A percentile compares a stretch with the other conserved stretches of the same genome.
Conservation (phyloP, 2,888 invertebrate species). For the Disparrhopalites patrizii region DNA sequence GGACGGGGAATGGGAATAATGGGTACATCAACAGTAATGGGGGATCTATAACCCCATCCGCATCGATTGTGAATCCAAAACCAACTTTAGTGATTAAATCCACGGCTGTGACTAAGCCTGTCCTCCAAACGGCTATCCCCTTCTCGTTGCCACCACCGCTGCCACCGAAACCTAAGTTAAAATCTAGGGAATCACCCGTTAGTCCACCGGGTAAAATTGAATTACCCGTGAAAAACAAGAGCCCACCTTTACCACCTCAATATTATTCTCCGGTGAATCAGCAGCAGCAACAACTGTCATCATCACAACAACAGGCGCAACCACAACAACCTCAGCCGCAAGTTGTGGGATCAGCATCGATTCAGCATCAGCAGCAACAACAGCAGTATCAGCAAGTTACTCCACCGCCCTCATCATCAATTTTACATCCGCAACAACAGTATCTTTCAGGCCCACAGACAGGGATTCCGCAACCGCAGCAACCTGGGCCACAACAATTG, state of each 20-base stretch:
- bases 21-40: neutral
- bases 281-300: neutral
- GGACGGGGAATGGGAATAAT: neutral
- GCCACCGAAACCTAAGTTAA: conserved; percentile 49
- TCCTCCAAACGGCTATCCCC: conserved; percentile 67
- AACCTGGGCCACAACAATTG: neutral
- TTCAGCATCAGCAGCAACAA: conserved; percentile 9
- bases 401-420: neutral
- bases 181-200: neutral
- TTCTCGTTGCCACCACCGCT: conserved; percentile 47
- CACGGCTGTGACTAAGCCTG: conserved; percentile 91
- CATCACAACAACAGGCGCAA: conserved; percentile 11
- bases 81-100: conserved; percentile 95
- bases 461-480: too few relatives aligned
- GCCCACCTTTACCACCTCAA: conserved; percentile 19
- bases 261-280: neutral
- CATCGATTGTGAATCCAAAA: conserved; percentile 61
- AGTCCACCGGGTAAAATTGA: neutral
- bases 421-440: conserved; percentile 7
- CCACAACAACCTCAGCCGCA: too few relatives aligned
- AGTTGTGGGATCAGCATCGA: neutral
- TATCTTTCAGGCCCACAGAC: neutral
- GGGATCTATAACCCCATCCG: neutral
- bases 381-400: conserved; percentile 1
- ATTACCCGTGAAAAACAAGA: conserved; percentile 15